Evolutionary conservation across 2,113 vertebrate species (phyloP).

Genomic region (Equus przewalskii): DNA sequence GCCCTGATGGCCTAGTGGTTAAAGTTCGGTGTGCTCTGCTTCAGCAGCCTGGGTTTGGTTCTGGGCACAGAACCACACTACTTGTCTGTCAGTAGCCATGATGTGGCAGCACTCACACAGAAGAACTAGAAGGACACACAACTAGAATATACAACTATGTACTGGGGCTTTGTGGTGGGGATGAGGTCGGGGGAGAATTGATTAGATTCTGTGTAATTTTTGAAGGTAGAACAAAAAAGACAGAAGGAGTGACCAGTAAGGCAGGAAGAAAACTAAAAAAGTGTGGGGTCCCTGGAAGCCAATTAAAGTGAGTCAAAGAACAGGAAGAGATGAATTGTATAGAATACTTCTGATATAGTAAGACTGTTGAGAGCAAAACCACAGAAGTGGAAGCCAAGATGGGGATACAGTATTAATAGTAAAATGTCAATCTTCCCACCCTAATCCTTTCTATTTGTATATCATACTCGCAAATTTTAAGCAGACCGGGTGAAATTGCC

Average conservation of each 20-base stretch:
- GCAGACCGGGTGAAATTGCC: not conserved
- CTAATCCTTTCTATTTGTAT: not conserved
- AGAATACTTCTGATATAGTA: not conserved
- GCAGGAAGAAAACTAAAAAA: not conserved
- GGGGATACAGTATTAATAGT: not conserved
- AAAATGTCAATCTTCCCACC: not conserved
- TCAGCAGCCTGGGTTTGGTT: too few relatives aligned
- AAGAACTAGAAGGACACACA: too few relatives aligned
- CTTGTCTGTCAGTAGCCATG: too few relatives aligned
- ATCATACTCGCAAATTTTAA: not conserved
- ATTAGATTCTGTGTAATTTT: not conserved
- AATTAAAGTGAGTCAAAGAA: slow-evolving; percentile 21
- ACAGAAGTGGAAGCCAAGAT: not conserved
- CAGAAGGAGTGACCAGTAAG: not conserved
- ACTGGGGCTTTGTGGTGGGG: too few relatives aligned
- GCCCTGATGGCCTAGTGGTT: too few relatives aligned
- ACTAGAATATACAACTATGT: too few relatives aligned
- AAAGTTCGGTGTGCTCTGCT: too few relatives aligned
- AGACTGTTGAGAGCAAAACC: not conserved
- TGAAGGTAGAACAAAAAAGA: not conserved
- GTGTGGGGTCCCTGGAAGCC: not conserved
- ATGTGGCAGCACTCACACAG: too few relatives aligned
- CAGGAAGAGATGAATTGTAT: not conserved
- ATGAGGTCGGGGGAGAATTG: not conserved
- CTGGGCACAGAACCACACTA: too few relatives aligned